Base-by-base conservation (phyloP, 2,888 invertebrate species). In the Scaeva pyrastri region DNA sequence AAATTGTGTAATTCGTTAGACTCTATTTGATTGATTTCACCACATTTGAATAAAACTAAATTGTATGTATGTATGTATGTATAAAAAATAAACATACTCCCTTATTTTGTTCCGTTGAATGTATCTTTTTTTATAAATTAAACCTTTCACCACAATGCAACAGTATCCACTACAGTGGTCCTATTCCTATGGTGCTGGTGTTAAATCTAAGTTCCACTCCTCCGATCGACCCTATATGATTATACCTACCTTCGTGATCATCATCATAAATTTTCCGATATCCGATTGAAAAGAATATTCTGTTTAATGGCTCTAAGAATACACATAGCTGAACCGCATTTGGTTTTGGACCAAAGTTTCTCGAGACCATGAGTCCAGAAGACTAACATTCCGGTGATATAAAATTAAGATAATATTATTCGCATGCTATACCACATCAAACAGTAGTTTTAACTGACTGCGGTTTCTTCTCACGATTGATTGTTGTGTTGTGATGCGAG, bases 401-500 rank as follows among this genome's bases (percentile, higher is more conserved):
- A 62, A 58, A 81, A 81, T 84, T 81, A 81, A 81, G 81, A 81
- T 86, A 86, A 64, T 73, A 70, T 43, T 62, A 66, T 68, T 76
- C 73, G 73, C 85, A 86, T 73, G 85, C 72, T 81, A 81, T 31
- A 31, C 31, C 31, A 8, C 68, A 45, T n/a, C 31, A 73, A 56
- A 75, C 70, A 74, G 68, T 74, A 73, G 62, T 70, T 45, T 45
- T 12, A 48, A 3, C 12, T 43, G 48, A 41, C 12, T 76, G 39
- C n/a, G n/a, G n/a, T 72, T 73, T 52, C 41, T 79, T 81, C 81
- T 73, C 78, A 85, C 72, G 81, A 77, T 64, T 58, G 76, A 73
- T 56, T 76, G 48, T 60, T 75, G 43, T 76, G 48, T 60, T 75
- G 43, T 62, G 56, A 56, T 56, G 31, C 14, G 43, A n/a, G n/a